These are phyloP conservation scores for Lacerta viridis DNA, from an alignment of 2,797 vertebrate genomes.

Conservation along the genomic window DNA sequence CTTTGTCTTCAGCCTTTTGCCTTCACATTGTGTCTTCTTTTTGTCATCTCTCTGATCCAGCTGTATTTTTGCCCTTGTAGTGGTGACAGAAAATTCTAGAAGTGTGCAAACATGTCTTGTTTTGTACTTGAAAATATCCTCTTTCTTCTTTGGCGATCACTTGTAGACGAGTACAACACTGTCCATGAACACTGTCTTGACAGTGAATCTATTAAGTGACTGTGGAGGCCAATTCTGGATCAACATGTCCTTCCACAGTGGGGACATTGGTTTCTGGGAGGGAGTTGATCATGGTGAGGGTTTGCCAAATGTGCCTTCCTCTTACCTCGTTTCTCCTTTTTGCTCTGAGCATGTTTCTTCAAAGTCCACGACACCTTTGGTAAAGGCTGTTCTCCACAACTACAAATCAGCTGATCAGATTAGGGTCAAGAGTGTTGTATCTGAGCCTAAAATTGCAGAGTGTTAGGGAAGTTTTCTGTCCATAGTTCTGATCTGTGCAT, in stretches of 20 bases:
- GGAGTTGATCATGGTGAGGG: too few relatives aligned
- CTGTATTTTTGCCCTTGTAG: neutral
- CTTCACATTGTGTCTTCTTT: neutral
- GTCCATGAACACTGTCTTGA: too few relatives aligned
- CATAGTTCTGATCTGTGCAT: neutral
- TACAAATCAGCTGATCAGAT: neutral
- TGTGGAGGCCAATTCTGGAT: too few relatives aligned
- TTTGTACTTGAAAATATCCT: constrained; percentile 3
- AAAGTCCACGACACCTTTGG: too few relatives aligned
- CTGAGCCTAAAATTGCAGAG: neutral
- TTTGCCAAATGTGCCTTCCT: too few relatives aligned
- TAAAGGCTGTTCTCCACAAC: neutral
- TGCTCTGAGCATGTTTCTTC: too few relatives aligned
- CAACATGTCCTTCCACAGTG: too few relatives aligned
- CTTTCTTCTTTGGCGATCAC: neutral
- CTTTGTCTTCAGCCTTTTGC: neutral
- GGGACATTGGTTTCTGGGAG: too few relatives aligned
- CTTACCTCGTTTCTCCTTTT: too few relatives aligned
- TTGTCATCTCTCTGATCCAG: neutral
- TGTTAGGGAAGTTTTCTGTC: neutral
- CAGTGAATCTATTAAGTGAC: too few relatives aligned
- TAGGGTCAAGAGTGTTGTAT: neutral
- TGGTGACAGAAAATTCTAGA: constrained; percentile 17
- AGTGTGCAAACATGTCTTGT: neutral
- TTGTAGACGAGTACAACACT: too few relatives aligned